Base-by-base conservation (phyloP, 2,113 vertebrate genomes). In the Lasiurus borealis region DNA sequence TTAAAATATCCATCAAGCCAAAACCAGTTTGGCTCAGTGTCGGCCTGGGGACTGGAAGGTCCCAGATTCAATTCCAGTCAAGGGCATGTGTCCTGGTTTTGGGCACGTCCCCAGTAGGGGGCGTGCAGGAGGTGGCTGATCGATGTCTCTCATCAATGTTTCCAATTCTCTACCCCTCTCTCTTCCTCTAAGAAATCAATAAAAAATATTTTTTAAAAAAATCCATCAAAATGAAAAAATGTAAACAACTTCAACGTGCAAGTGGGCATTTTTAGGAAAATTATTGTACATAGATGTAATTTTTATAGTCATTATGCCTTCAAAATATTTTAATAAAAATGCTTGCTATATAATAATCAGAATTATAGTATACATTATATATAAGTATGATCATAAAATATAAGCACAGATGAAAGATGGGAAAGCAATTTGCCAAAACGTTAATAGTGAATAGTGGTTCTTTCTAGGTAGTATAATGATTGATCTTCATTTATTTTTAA, bases 321-420 rank as follows among this genome's bases (percentile, higher is more conserved):
- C 36, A 83, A 90, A 94, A 83, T 8, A 15, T 88, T 77, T 89
- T 95, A 95, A 77, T 82, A 86, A 86, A 89, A 95, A 86, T 94
- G 88, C 25, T 90, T 48, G 31, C 31, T 89, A 78, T 64, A 64
- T 62, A 81, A 91, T 46, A 95, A 86, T 77, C 54, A 85, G 62
- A 86, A 92, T 44, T 92, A 16, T 21, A 82, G 11, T 54, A 85
- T 48, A 90, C 90, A 91, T 84, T 92, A 7, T 88, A 52, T 72
- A 64, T 92, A 93, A 89, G 64, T 94, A 94, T 94, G 83, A 91
- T 96, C 72, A 78, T 72, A 95, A 92, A 93, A 87, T 87, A 93
- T 34, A 95, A 94, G 8, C 36, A 83, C 1, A 54, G 36, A 46
- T 72, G 85, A 94, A 83, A 91, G n/a, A 80, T 27, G 12, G 54